Base-by-base conservation (phyloP, 2,797 vertebrate genomes). In the Anguilla pacifica region DNA sequence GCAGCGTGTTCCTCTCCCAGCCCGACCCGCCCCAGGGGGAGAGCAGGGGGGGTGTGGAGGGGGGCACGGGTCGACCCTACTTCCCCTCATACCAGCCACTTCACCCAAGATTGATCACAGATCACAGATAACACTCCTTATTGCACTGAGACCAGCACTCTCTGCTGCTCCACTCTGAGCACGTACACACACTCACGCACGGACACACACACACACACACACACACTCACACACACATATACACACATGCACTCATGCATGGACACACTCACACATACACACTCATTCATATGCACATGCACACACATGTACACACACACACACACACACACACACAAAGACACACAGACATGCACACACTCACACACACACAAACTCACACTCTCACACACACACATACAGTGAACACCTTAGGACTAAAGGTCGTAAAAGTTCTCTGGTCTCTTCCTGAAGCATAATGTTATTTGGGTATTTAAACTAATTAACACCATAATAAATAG, bases 41-140 rank as follows among this genome's bases (percentile, higher is more conserved):
- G 55, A 15, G 10, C 0, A 61, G 19, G 17, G 85, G 85, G 74
- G 59, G 84, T 25, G 84, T 46, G 87, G 49, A 4, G n/a, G 6
- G 92, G 88, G 88, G 86, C 91, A 88, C 87, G 90, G 93, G 91
- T 94, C 89, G 88, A 93, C 94, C 94, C 92, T 92, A 94, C 95
- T 97, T 97, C 96, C 95, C 95, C 94, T 95, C 84, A 90, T 92
- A 94, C 90, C 91, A 93, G 95, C 95, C 92, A 90, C 91, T 96
- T 94, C 94, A 93, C 90, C 92, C 90, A 91, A 95, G 95, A 97
- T 97, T 97, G 96, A 94, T 93, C 77, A 83, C 86, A 87, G 57
- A 87, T 67, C 77, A 83, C 79, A 87, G 79, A 87, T 82, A 87
- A 81, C 74, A 31, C 74, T 70, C 39, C 64, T 72, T 51, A 86